A percentile compares a stretch with the other conserved stretches of the same genome.
phyloP scores from a whole-genome alignment of 2,113 vertebrate genomes.

The Prunella fulvescens region DNA sequence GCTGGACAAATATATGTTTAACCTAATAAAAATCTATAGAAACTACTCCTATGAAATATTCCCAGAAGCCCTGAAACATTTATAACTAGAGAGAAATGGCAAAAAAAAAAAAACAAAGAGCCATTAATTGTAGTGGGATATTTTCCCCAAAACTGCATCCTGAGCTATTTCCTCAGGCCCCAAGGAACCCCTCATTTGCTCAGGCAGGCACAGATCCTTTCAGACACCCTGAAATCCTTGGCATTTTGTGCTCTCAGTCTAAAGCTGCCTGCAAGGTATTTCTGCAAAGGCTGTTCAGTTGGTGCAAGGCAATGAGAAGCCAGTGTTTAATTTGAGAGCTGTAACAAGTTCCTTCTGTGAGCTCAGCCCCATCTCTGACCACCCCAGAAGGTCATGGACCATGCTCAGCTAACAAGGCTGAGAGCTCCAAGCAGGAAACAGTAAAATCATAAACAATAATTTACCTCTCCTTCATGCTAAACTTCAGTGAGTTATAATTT shows the following conservation, averaged over 20 bases:
- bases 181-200: neutral
- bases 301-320: neutral
- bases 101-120: neutral
- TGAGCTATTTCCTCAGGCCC: neutral
- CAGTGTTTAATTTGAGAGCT: neutral
- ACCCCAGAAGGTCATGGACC: neutral
- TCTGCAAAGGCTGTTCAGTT: neutral
- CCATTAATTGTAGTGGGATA: neutral
- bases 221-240: neutral
- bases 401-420: neutral
- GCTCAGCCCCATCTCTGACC: neutral
- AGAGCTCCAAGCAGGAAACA: neutral
- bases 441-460: conserved; percentile 18
- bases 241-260: neutral
- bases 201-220: neutral
- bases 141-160: neutral
- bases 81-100: neutral
- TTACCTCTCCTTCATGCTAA: conserved; percentile 18
- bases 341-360: neutral
- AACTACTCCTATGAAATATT: neutral
- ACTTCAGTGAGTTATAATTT: conserved; percentile 15
- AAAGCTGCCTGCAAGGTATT: neutral
- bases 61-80: neutral
- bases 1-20: neutral
- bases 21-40: neutral